Conservation (phyloP, 1,140 invertebrate species). For the Cydia splendana region DNA sequence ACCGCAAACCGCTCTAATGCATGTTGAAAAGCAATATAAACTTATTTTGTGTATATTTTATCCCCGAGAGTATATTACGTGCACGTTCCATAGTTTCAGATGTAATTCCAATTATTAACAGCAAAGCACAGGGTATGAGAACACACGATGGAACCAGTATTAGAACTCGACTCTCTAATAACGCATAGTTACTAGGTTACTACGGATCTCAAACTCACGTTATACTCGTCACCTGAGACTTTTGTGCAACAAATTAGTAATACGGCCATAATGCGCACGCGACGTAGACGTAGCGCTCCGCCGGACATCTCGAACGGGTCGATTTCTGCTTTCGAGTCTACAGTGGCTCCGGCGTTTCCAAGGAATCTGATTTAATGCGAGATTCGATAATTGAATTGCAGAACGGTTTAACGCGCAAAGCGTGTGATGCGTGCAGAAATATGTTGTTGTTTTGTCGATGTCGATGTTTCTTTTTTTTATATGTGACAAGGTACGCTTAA, state of each 20-base stretch:
- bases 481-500: background rate
- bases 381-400: slow-evolving; percentile 15
- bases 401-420: background rate
- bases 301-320: slow-evolving; percentile 39
- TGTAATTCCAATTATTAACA: too few species aligned
- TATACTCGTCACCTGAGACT: background rate
- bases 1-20: background rate
- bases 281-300: slow-evolving; percentile 36
- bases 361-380: slow-evolving; percentile 18
- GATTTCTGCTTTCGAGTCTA: slow-evolving; percentile 12
- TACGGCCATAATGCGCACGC: slow-evolving; percentile 33
- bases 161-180: too few species aligned
- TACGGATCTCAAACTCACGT: too few species aligned
- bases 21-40: background rate
- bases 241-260: background rate
- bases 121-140: too few species aligned
- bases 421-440: background rate
- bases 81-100: too few species aligned
- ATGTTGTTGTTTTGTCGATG: background rate
- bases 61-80: too few species aligned
- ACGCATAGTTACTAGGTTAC: too few species aligned
- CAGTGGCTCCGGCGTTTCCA: background rate
- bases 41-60: too few species aligned
- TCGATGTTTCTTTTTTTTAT: background rate
- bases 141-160: too few species aligned